Evolutionary conservation across 2,888 invertebrate species (phyloP).

Genomic region (Rhaphigaster nebulosa): DNA sequence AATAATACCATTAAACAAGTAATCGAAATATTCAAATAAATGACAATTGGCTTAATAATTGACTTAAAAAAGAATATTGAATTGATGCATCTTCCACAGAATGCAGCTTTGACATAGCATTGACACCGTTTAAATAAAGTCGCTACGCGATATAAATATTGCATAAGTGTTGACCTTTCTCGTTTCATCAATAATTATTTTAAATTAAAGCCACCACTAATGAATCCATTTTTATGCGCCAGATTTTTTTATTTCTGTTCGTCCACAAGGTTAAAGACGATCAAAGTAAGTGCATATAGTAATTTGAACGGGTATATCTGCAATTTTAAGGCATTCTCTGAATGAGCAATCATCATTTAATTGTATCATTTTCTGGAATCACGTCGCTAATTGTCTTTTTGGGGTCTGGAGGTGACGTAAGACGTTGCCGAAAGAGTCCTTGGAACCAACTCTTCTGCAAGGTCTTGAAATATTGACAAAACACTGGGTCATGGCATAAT

Average conservation of each 20-base stretch:
- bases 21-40: too few species aligned
- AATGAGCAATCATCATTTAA: not conserved
- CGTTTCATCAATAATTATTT: not conserved
- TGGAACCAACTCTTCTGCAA: not conserved
- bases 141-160: not conserved
- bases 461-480: too few species aligned
- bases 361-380: not conserved
- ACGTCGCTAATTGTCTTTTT: not conserved
- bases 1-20: too few species aligned
- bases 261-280: not conserved
- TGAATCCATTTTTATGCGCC: not conserved
- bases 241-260: not conserved
- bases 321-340: not conserved
- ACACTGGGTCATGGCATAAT: too few species aligned
- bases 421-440: not conserved
- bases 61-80: not conserved
- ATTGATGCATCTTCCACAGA: not conserved
- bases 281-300: not conserved
- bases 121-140: not conserved
- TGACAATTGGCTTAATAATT: too few species aligned
- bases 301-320: not conserved
- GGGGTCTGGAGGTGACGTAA: not conserved
- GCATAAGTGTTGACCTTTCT: not conserved
- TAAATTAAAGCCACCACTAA: not conserved
- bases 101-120: too few species aligned